These are phyloP conservation scores for Paradisaea rubra DNA, from an alignment of 2,113 vertebrate genomes.

Conservation along the genomic window DNA sequence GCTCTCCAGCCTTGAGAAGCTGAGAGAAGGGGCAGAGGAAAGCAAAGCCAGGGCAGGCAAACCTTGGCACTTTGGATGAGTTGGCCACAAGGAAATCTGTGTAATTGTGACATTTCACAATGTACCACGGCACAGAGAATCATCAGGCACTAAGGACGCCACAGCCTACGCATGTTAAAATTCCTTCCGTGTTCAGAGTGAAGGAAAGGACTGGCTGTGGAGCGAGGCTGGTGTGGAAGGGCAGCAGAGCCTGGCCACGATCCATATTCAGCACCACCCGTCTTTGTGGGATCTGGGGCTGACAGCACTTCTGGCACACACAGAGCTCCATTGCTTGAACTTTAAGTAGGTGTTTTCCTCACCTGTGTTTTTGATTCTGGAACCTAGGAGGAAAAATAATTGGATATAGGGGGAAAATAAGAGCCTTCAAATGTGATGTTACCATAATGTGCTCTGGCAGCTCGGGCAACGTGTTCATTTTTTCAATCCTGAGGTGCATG, in stretches of 20 bases:
- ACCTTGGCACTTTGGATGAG: rapidly evolving
- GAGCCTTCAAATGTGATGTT: neutral
- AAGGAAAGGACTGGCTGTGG: neutral
- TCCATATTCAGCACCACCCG: rapidly evolving
- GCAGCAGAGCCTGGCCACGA: neutral
- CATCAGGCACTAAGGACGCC: neutral
- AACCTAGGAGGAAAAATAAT: conserved; percentile 2
- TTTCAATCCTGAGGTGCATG: neutral
- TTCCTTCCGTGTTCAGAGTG: rapidly evolving
- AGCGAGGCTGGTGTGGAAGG: neutral
- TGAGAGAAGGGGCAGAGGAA: neutral
- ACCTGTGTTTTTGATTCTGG: neutral
- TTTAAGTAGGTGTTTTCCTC: neutral
- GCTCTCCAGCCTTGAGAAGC: neutral
- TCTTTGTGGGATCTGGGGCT: rapidly evolving
- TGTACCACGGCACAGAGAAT: rapidly evolving
- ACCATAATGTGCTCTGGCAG: neutral
- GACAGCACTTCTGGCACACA: neutral
- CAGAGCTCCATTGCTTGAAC: neutral
- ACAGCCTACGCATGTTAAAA: rapidly evolving
- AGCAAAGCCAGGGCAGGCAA: neutral
- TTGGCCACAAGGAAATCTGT: neutral
- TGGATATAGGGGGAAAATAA: neutral
- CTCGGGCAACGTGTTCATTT: neutral
- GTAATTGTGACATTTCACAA: rapidly evolving